Evolutionary conservation across 2,888 invertebrate genomes (phyloP), one percentile per base, ranked within the genome.

Genomic region (Cheilosia urbana): DNA sequence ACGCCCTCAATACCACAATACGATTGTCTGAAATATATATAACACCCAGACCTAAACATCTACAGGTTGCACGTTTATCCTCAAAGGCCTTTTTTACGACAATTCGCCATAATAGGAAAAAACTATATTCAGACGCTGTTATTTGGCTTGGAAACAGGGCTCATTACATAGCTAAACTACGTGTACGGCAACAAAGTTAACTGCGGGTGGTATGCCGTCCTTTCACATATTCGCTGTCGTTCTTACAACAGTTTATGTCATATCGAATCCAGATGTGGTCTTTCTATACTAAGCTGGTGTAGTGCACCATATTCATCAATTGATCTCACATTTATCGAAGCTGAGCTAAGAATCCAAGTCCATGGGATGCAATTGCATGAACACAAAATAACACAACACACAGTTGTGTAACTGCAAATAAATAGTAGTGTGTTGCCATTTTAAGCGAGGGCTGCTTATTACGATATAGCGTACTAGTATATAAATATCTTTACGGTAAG

Each of bases 381-480:
- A 21, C 24, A 81, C 2, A 47, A 62, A 24, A 55, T 27, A 27
- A 4, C 68, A 68, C 53, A 34, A 49, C 19, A 58, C 42, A 77
- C 47, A 73, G 68, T 73, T 83, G 69, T 78, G 68, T 65, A 83
- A 79, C 73, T 79, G 72, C 78, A 78, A 72, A 57, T 60, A 73
- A 78, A 79, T 73, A 62, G 66, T 68, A 63, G 63, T 42, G 17
- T 63, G 51, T 45, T 79, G 62, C 83, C 83, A 73, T 83, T 75
- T 79, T 53, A 15, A 83, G 83, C 37, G 19, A 83, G 69, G 77
- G 66, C 62, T 53, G 77, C 55, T 47, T 77, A 71, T 82, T 53
- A 66, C 53, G 60, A 66, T 65, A 77, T 21, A 51, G 68, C 49
- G 7, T 47, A 55, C 19, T 37, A 63, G 57, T 19, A 9, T 60